Conservation (phyloP, 1,140 invertebrate genomes). For the Diachasma alloeum region DNA sequence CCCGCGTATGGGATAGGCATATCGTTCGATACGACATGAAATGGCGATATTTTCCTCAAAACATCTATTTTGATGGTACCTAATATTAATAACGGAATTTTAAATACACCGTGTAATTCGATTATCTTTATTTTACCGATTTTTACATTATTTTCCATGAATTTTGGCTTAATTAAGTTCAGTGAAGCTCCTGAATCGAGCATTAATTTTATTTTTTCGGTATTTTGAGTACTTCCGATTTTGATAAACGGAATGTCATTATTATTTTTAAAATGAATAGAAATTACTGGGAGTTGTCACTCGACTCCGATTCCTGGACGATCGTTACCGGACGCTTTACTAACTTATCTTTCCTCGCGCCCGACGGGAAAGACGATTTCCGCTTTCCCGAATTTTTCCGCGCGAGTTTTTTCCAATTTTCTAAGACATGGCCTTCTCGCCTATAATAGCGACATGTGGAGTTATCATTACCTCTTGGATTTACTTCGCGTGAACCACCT, state of each 20-base stretch:
- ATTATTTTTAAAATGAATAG: not conserved
- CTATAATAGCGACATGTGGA: not conserved
- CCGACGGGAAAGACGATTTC: not conserved
- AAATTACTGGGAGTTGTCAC: too few relatives aligned
- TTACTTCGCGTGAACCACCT: not conserved
- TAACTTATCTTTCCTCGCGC: not conserved
- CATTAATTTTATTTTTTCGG: not conserved
- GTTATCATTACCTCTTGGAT: not conserved
- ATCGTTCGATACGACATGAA: not conserved
- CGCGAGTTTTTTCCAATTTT: not conserved
- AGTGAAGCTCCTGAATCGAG: not conserved
- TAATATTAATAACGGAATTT: not conserved
- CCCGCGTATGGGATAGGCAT: slow-evolving; percentile 13
- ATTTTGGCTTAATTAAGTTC: not conserved
- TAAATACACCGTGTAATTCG: not conserved
- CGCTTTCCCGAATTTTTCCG: not conserved
- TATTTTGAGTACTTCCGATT: not conserved
- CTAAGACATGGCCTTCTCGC: not conserved
- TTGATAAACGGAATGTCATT: not conserved
- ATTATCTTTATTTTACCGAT: not conserved
- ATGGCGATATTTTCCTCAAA: not conserved
- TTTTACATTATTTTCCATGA: not conserved
- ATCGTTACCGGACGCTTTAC: not conserved
- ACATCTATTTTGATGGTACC: not conserved
- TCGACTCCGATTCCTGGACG: not conserved